Evolutionary conservation across 2,797 vertebrate species (phyloP).

Genomic region (Atherinosoma microstoma): DNA sequence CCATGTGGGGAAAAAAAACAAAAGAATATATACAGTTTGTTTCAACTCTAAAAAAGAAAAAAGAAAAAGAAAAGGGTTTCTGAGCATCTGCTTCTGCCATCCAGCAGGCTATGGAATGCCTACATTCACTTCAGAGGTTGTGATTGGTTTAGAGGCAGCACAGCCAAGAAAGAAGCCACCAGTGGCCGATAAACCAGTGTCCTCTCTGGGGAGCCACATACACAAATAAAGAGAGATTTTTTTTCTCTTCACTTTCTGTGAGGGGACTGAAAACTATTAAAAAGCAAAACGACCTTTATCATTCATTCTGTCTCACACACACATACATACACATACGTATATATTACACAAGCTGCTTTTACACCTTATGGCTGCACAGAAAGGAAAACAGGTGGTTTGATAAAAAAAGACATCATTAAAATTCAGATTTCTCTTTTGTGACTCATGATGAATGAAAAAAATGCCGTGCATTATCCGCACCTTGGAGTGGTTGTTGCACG

Average conservation of each 20-base stretch:
- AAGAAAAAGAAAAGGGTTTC: conserved; percentile 20
- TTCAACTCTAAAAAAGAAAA: conserved; percentile 4
- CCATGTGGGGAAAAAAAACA: conserved; percentile 12
- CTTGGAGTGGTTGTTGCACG: conserved; percentile 4
- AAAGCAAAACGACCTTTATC: conserved; percentile 25
- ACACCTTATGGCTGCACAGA: conserved; percentile 15
- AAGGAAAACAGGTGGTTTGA: conserved; percentile 2
- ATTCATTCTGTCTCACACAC: conserved; percentile 52
- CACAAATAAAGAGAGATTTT: conserved; percentile 70
- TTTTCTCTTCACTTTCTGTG: conserved; percentile 49
- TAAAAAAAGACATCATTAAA: conserved; percentile 3
- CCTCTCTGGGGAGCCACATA: conserved; percentile 48
- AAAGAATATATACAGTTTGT: conserved; percentile 10
- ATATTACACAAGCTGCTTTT: conserved; percentile 51
- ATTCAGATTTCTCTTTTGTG: not conserved
- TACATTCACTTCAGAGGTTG: conserved; percentile 47
- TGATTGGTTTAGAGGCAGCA: conserved; percentile 55
- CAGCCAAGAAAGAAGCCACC: conserved; percentile 43
- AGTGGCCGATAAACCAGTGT: conserved; percentile 49
- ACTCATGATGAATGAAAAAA: not conserved
- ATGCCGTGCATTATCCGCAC: not conserved
- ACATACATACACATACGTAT: conserved; percentile 51
- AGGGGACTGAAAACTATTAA: conserved; percentile 29
- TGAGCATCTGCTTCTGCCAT: conserved; percentile 65
- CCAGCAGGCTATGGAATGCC: conserved; percentile 55